Conservation (phyloP, 1,140 invertebrate species). For the Doryteuthis pealeii region DNA sequence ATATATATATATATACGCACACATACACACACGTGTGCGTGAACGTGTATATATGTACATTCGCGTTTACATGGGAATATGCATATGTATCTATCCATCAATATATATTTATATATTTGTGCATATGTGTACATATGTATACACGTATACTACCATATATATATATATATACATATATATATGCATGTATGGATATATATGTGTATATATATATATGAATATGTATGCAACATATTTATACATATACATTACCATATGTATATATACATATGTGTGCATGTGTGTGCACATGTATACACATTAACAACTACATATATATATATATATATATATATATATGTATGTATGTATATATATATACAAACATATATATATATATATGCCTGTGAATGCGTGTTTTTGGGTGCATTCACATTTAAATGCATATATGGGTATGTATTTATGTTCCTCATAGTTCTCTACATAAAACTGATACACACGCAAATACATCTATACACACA, state of each 20-base stretch:
- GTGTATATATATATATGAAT: not conserved
- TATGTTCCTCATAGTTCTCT: too few relatives aligned
- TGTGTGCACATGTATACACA: not conserved
- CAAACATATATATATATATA: too few relatives aligned
- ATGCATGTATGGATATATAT: not conserved
- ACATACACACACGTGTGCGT: not conserved
- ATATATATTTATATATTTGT: not conserved
- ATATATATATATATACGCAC: not conserved
- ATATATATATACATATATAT: not conserved
- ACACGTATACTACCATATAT: not conserved
- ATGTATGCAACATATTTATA: not conserved
- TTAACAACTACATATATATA: too few relatives aligned
- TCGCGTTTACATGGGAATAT: not conserved
- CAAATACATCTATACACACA: too few relatives aligned
- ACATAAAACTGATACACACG: too few relatives aligned
- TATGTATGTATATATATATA: too few relatives aligned
- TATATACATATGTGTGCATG: not conserved
- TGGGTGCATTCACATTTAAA: too few relatives aligned
- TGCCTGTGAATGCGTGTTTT: too few relatives aligned
- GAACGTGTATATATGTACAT: not conserved
- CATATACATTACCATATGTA: not conserved
- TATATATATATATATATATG: too few relatives aligned
- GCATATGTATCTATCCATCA: not conserved
- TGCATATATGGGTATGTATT: too few relatives aligned
- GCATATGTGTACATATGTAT: not conserved